Percentiles rank a stretch among this genome's conserved stretches.
Conservation (phyloP, 2,797 vertebrate genomes). For the Anas bahamensis region DNA sequence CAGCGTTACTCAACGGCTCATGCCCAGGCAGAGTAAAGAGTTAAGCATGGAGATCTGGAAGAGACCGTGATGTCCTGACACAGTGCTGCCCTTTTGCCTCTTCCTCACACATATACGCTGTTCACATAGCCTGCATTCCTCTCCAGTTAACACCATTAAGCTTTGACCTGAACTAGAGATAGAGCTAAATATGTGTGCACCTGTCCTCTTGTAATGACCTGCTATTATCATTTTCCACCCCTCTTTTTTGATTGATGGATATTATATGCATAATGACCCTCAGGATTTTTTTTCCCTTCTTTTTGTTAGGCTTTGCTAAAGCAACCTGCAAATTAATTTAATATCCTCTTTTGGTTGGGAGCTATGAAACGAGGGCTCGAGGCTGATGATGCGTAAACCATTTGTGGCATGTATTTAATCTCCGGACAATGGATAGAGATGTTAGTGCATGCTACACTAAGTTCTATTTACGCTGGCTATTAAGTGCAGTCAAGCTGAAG, state of each 20-base stretch:
- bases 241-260: conserved; percentile 77
- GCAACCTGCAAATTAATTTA: conserved; percentile 91
- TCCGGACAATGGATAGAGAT: conserved; percentile 90
- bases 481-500: conserved; percentile 89
- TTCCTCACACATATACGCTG: conserved; percentile 22
- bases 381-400: conserved; percentile 89
- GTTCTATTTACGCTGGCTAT: conserved; percentile 91
- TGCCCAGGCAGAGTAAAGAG: neutral
- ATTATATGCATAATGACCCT: conserved; percentile 75
- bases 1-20: neutral
- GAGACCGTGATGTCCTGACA: conserved; percentile 8
- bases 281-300: conserved; percentile 44
- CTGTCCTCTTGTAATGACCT: conserved; percentile 70
- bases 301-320: conserved; percentile 85
- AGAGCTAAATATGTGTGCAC: conserved; percentile 65
- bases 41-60: conserved; percentile 6
- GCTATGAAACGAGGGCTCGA: conserved; percentile 84
- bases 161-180: conserved; percentile 56
- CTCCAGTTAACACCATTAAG: conserved; percentile 57
- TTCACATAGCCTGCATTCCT: conserved; percentile 50
- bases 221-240: conserved; percentile 71
- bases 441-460: conserved; percentile 90
- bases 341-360: conserved; percentile 86
- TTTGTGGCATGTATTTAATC: conserved; percentile 91
- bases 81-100: conserved; percentile 46